These are phyloP conservation scores for Peromyscus nudipes DNA, from an alignment of 2,797 vertebrate genomes.

Conservation along the genomic window DNA sequence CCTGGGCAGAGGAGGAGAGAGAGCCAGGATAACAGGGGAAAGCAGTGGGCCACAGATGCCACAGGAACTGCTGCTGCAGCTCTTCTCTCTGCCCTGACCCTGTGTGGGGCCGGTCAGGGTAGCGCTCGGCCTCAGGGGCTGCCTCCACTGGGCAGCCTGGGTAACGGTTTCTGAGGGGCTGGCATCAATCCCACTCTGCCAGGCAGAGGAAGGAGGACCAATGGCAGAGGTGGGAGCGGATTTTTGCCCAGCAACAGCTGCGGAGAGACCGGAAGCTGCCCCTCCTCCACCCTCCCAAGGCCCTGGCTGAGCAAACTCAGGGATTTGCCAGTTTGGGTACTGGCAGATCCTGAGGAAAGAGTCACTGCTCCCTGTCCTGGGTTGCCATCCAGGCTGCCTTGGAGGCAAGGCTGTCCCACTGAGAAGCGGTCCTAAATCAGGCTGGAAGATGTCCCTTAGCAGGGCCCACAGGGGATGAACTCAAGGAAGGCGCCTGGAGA, in stretches of 20 bases:
- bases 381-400: neutral
- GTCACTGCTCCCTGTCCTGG: neutral
- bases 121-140: neutral
- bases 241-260: neutral
- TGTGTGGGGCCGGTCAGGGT: neutral
- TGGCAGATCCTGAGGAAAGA: neutral
- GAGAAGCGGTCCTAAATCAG: fast-evolving
- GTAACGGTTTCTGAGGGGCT: no score
- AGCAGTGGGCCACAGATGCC: neutral
- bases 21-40: neutral
- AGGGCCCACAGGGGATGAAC: neutral
- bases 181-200: neutral
- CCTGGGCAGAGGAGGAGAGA: neutral
- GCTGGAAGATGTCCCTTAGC: neutral
- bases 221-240: neutral
- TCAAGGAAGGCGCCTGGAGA: neutral
- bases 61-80: neutral
- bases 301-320: neutral
- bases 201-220: neutral
- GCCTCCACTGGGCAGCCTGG: neutral
- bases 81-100: neutral
- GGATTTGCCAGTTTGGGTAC: neutral
- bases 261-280: neutral
- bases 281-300: slow-evolving; percentile 17
- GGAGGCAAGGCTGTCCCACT: fast-evolving